Conservation (phyloP, 35 echinoderm and acorn worm species). For the Ophiothrix spiculata region DNA sequence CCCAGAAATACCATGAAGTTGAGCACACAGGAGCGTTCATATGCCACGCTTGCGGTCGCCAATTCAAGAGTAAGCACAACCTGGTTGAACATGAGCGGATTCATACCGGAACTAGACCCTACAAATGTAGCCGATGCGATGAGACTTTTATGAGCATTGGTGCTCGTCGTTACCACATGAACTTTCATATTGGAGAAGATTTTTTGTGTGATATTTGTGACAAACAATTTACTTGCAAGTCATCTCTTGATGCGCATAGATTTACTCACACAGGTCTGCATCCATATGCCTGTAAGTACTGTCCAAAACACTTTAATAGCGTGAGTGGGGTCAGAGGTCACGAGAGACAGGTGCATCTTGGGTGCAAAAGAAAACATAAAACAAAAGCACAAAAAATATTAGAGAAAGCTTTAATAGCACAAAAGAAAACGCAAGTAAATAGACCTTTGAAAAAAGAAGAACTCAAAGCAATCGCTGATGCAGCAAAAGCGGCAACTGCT, state of each 20-base stretch:
- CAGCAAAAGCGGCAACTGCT: not conserved
- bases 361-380: not conserved
- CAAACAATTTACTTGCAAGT: not conserved
- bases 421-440: not conserved
- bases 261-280: not conserved
- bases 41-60: not conserved
- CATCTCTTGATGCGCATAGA: not conserved
- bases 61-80: conserved; percentile 5
- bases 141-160: not conserved
- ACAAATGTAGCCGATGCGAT: not conserved
- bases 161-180: not conserved
- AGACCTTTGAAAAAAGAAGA: not conserved
- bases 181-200: not conserved
- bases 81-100: not conserved
- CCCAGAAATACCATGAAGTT: not conserved
- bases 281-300: not conserved
- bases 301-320: not conserved
- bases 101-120: not conserved
- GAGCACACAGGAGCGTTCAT: not conserved
- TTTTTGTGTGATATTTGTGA: not conserved
- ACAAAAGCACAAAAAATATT: not conserved
- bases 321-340: not conserved
- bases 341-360: not conserved
- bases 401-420: not conserved
- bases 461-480: not conserved